These are phyloP conservation scores for Rachycentron canadum DNA, from an alignment of 2,797 vertebrate genomes.

Conservation along the genomic window DNA sequence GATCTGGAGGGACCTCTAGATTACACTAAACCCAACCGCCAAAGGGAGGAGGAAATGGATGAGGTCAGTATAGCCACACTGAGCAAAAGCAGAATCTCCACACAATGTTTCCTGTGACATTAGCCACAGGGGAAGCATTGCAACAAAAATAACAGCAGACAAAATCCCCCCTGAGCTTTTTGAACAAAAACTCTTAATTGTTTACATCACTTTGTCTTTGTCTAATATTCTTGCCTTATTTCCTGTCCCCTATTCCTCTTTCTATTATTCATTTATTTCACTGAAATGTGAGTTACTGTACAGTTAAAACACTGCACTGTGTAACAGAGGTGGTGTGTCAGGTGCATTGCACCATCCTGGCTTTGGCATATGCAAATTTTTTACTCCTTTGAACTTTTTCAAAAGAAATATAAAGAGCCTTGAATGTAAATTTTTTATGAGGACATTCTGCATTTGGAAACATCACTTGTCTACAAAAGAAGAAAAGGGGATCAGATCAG, in stretches of 20 bases:
- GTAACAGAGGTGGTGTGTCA: constrained; percentile 80
- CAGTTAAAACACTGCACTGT: constrained; percentile 68
- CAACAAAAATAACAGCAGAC: constrained; percentile 68
- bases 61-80: constrained; percentile 85
- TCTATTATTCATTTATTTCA: constrained; percentile 71
- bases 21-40: constrained; percentile 97
- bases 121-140: constrained; percentile 62
- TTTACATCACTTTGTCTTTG: constrained; percentile 69
- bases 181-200: constrained; percentile 54
- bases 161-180: constrained; percentile 58
- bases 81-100: constrained; percentile 4
- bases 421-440: constrained; percentile 81
- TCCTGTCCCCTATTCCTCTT: constrained; percentile 65
- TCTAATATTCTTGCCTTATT: constrained; percentile 52
- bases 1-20: constrained; percentile 98
- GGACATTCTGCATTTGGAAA: constrained; percentile 71
- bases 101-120: constrained; percentile 30
- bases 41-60: constrained; percentile 94
- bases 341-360: constrained; percentile 83
- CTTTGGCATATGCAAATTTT: constrained; percentile 81
- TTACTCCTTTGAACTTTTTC: constrained; percentile 82
- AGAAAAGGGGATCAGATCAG: constrained; percentile 47
- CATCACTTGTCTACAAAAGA: constrained; percentile 75
- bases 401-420: constrained; percentile 81
- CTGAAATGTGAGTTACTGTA: constrained; percentile 64